Evolutionary conservation across 2,888 invertebrate genomes (phyloP).

Genomic region (Acrobasis repandana): DNA sequence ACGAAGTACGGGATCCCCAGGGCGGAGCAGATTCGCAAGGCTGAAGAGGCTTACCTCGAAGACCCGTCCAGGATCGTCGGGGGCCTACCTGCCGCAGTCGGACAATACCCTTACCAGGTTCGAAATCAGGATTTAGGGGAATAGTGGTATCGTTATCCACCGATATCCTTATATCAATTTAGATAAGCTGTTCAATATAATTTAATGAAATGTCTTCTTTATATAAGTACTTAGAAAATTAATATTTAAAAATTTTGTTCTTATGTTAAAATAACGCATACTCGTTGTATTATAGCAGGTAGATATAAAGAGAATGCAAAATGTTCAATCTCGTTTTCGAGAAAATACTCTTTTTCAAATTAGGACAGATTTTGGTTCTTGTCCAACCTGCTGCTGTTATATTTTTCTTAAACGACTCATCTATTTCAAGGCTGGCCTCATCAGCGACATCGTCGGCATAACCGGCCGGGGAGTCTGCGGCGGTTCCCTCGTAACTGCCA

Average conservation of each 20-base stretch:
- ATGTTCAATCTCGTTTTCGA: too few relatives aligned
- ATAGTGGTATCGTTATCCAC: not conserved
- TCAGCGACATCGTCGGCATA: slow-evolving; percentile 40
- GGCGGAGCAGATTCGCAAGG: slow-evolving; percentile 47
- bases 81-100: slow-evolving; percentile 43
- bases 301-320: too few relatives aligned
- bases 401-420: not conserved
- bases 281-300: too few relatives aligned
- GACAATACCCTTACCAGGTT: slow-evolving; percentile 56
- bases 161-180: too few relatives aligned
- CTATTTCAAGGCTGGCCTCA: slow-evolving; percentile 44
- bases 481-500: slow-evolving; percentile 45
- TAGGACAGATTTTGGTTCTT: too few relatives aligned
- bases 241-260: too few relatives aligned
- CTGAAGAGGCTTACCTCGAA: slow-evolving; percentile 44
- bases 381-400: too few relatives aligned
- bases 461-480: slow-evolving; percentile 52
- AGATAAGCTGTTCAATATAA: too few relatives aligned
- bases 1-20: slow-evolving; percentile 45
- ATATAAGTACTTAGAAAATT: too few relatives aligned
- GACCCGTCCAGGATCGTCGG: slow-evolving; percentile 49
- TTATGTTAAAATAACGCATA: too few relatives aligned
- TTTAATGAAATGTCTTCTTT: too few relatives aligned
- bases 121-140: not conserved
- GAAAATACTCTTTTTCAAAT: too few relatives aligned